phyloP scores from a whole-genome alignment of 2,888 invertebrate species.

The Caenorhabditis zanzibari region DNA sequence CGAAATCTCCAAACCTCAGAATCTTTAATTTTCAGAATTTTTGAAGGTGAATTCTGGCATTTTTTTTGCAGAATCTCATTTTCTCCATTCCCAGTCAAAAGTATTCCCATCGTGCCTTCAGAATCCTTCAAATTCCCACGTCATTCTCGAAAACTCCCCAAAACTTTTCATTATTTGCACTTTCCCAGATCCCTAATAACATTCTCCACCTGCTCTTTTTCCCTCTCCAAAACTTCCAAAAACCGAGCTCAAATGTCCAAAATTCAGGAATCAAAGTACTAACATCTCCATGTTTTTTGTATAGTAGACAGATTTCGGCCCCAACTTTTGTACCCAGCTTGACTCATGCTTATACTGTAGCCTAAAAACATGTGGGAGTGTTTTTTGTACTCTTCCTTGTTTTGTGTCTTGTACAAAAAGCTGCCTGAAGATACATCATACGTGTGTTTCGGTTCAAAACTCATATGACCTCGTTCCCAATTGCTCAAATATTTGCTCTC shows the following conservation, averaged over 20 bases:
- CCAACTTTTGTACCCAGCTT: not conserved
- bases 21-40: too few species aligned
- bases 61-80: too few species aligned
- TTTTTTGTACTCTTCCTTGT: constrained; percentile 5
- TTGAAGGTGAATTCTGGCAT: too few species aligned
- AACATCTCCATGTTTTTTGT: not conserved
- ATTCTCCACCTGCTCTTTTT: constrained; percentile 22
- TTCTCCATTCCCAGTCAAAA: too few species aligned
- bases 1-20: too few species aligned
- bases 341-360: not conserved
- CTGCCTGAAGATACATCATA: constrained; percentile 4
- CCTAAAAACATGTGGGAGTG: not conserved
- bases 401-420: constrained; percentile 29
- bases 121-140: not conserved
- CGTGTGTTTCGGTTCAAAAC: constrained; percentile 21
- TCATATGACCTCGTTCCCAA: constrained; percentile 14
- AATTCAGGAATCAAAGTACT: constrained; percentile 26
- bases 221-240: constrained; percentile 9
- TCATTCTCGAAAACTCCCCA: not conserved
- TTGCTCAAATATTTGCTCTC: constrained; percentile 25
- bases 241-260: constrained; percentile 22
- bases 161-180: constrained; percentile 10
- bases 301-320: not conserved
- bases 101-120: too few species aligned
- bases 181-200: constrained; percentile 3